Evolutionary conservation across 2,797 vertebrate species (phyloP).

Genomic region (Megaceryle alcyon): DNA sequence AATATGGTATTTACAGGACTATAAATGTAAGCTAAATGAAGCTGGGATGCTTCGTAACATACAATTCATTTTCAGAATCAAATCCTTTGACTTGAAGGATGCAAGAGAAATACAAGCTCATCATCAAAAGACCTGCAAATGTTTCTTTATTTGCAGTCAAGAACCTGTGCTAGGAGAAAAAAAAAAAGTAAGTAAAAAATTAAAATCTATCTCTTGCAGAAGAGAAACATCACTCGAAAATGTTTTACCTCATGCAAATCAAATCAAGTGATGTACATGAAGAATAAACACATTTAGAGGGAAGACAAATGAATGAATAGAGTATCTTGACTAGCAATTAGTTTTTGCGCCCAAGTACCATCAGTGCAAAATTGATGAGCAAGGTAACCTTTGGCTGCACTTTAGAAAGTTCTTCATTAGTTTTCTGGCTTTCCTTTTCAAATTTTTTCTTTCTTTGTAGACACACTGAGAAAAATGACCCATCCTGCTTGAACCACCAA

Average conservation of each 20-base stretch:
- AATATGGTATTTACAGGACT: background rate
- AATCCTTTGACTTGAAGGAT: background rate
- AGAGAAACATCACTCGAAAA: conserved; percentile 66
- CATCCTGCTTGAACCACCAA: background rate
- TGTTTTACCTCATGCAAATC: conserved; percentile 73
- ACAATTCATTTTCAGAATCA: conserved; percentile 16
- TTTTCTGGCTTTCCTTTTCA: conserved; percentile 62
- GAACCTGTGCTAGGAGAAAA: background rate
- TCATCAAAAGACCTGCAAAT: conserved; percentile 39
- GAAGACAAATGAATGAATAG: conserved; percentile 65
- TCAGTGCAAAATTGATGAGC: conserved; percentile 62
- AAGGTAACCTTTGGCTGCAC: conserved; percentile 70
- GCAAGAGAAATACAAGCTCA: background rate
- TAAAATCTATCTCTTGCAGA: conserved; percentile 55
- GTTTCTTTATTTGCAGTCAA: conserved; percentile 26
- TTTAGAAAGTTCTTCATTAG: conserved; percentile 68
- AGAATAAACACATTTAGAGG: conserved; percentile 71
- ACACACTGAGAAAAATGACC: background rate
- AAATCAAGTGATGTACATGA: conserved; percentile 72
- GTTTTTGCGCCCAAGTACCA: conserved; percentile 63
- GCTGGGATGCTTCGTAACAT: background rate
- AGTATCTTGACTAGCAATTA: conserved; percentile 70
- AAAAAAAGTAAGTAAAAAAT: background rate
- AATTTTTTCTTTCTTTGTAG: conserved; percentile 50
- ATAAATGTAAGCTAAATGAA: conserved; percentile 18